Base-by-base conservation (phyloP, 2,113 vertebrate genomes). In the Coregonus clupeaformis region DNA sequence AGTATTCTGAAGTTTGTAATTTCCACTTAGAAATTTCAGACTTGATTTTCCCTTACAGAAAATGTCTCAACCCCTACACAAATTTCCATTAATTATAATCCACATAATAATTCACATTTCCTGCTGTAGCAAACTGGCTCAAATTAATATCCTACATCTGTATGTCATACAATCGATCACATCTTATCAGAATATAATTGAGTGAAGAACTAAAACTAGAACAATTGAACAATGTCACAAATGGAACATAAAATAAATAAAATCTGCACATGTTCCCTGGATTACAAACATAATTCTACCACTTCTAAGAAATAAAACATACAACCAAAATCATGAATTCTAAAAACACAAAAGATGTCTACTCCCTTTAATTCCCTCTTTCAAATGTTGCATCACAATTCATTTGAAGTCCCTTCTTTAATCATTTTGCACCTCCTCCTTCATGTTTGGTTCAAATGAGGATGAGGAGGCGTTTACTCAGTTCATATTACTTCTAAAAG, bases 81-180 rank as follows among this genome's bases (percentile, higher is more conserved):
- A 36, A 36, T 9, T 0, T 30, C 30, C 0, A 36, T 36, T 36
- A 9, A 9, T 36, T 36, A 36, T 36, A 36, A 36, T 36, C 32
- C 32, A 36, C 32, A n/a, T n/a, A n/a, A 30, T 30, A 36, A 9
- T 36, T 36, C 32, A 1, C 7, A 2, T 36, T 36, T 36, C 9
- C 36, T 42, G 9, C 9, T 42, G 9, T 29, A 29, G 2, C 36
- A 42, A 42, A 42, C 36, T 42, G 36, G 36, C 36, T 42, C 36
- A 42, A 2, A 42, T 11, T 11, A 42, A 42, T 32, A 6, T 11
- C 36, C 9, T 42, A 11, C 36, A 42, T 81, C 79, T 73, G 71
- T 71, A 75, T 73, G 71, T 82, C 80, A 83, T 82, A 80, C 86
- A 89, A 86, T 86, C 81, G 81, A 84, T 84, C 64, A 82, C 80